A percentile compares a stretch with the other conserved stretches of the same genome.
These are phyloP conservation scores for Thalassoma bifasciatum DNA, from an alignment of 2,113 vertebrate genomes.

Conservation along the genomic window DNA sequence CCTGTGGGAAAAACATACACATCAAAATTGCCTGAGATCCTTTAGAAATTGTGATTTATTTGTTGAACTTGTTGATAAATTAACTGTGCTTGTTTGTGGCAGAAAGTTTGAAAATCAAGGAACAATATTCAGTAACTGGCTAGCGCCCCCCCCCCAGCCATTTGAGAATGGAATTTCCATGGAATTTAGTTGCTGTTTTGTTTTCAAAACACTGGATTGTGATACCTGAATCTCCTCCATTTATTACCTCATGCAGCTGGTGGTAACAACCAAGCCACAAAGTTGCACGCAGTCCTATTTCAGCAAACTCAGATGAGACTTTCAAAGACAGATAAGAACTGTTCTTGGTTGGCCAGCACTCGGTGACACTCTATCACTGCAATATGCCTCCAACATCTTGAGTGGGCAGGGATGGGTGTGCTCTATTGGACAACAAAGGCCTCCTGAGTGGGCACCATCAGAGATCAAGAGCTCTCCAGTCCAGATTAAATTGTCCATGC, in stretches of 20 bases:
- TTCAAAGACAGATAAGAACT: slow-evolving; percentile 7
- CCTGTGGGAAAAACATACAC: slow-evolving; percentile 51
- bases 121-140: slow-evolving; percentile 22
- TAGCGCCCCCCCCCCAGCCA: not conserved
- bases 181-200: slow-evolving; percentile 30
- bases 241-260: slow-evolving; percentile 31
- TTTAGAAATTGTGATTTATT: slow-evolving; percentile 10
- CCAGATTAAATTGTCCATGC: slow-evolving; percentile 81
- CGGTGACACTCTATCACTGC: slow-evolving; percentile 30
- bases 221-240: slow-evolving; percentile 21
- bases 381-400: slow-evolving; percentile 66
- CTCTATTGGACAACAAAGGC: slow-evolving; percentile 79
- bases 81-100: not conserved
- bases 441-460: slow-evolving; percentile 73
- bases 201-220: slow-evolving; percentile 45
- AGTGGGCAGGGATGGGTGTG: slow-evolving; percentile 64
- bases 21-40: slow-evolving; percentile 5
- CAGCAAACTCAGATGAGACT: slow-evolving; percentile 3
- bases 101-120: slow-evolving; percentile 10
- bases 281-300: slow-evolving; percentile 8
- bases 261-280: slow-evolving; percentile 31
- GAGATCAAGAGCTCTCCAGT: slow-evolving; percentile 78
- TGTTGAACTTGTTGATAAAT: not conserved
- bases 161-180: slow-evolving; percentile 20
- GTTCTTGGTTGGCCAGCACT: slow-evolving; percentile 8